These are phyloP conservation scores for Azemiops feae DNA, from an alignment of 2,113 vertebrate species.

Conservation along the genomic window DNA sequence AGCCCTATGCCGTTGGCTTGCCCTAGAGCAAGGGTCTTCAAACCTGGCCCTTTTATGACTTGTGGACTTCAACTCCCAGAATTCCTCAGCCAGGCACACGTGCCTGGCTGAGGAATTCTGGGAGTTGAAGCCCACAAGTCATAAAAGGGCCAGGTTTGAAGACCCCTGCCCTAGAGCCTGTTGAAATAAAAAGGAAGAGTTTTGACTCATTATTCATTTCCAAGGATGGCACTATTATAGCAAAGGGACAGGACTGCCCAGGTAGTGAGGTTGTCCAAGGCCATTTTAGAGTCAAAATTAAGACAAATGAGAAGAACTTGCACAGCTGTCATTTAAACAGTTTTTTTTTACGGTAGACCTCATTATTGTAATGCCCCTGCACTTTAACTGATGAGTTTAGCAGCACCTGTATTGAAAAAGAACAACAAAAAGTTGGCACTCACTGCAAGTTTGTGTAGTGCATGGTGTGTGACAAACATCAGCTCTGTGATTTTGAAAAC, in stretches of 20 bases:
- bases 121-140: too few species aligned
- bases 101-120: too few species aligned
- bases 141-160: too few species aligned
- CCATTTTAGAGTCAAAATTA: conserved; percentile 55
- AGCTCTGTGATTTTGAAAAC: background rate
- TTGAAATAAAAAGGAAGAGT: conserved; percentile 38
- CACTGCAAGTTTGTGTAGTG: conserved; percentile 54
- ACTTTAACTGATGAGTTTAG: conserved; percentile 33
- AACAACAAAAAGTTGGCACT: conserved; percentile 68
- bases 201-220: conserved; percentile 17
- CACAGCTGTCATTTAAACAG: background rate
- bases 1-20: background rate
- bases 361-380: conserved; percentile 54
- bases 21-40: too few species aligned
- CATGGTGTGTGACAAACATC: conserved; percentile 34
- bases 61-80: too few species aligned
- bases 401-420: conserved; percentile 35
- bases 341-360: conserved; percentile 39
- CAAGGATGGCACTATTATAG: conserved; percentile 33
- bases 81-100: too few species aligned
- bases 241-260: conserved; percentile 25
- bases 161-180: background rate
- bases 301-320: conserved; percentile 29
- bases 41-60: too few species aligned
- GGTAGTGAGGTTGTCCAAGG: conserved; percentile 51